Evolutionary conservation across 2,797 vertebrate genomes (phyloP).

Genomic region (Manis javanica): DNA sequence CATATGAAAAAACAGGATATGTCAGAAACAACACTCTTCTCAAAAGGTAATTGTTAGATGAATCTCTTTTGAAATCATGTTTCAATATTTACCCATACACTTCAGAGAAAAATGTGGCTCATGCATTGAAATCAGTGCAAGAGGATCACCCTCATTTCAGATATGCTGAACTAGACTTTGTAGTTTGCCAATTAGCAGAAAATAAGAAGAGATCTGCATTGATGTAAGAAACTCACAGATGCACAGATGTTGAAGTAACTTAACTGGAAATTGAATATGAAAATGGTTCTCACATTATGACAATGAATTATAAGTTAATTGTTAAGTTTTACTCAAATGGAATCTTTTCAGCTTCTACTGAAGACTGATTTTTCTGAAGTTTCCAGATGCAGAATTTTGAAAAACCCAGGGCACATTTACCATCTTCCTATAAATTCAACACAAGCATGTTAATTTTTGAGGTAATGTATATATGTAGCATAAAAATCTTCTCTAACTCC

Average conservation of each 20-base stretch:
- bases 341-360: background rate
- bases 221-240: slow-evolving; percentile 33
- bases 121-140: slow-evolving; percentile 10
- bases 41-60: slow-evolving; percentile 31
- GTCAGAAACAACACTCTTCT: slow-evolving; percentile 62
- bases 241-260: slow-evolving; percentile 55
- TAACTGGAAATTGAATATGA: background rate
- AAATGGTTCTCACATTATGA: slow-evolving; percentile 38
- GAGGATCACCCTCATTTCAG: slow-evolving; percentile 12
- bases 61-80: slow-evolving; percentile 17
- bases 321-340: background rate
- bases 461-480: background rate
- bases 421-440: background rate
- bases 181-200: slow-evolving; percentile 60
- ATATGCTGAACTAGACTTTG: background rate
- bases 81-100: slow-evolving; percentile 52
- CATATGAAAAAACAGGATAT: slow-evolving; percentile 57
- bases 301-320: background rate
- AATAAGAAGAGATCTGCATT: slow-evolving; percentile 24
- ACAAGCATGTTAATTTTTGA: background rate
- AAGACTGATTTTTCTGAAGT: background rate
- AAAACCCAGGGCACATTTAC: background rate
- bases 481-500: background rate
- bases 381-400: background rate
- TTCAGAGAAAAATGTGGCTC: slow-evolving; percentile 57